Evolutionary conservation across 2,797 vertebrate genomes (phyloP), one percentile per base, ranked within the genome.

Genomic region (Myotis vivesi): DNA sequence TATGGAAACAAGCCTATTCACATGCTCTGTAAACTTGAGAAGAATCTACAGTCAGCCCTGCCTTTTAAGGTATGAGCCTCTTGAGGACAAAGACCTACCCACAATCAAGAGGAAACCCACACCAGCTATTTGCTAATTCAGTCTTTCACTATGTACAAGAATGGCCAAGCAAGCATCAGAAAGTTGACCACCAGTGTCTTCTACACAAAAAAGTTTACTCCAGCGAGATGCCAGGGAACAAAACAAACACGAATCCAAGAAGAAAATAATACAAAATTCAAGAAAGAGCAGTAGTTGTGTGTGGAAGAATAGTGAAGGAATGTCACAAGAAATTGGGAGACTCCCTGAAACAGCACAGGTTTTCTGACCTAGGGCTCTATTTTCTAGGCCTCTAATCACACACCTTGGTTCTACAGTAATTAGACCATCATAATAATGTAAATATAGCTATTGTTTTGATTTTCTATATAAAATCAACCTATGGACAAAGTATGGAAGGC

Each of bases 391-490:
- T 62, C 80, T 44, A 57, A 36, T n/a, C 9, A 55, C 19, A 66
- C 7, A 36, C 64, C 20, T n/a, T 20, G 49, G 30, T 12, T 93
- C 41, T 83, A 82, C 57, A 51, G 38, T 44, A 85, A 82, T 85
- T 12, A 94, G 3, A 86, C 5, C 88, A 57, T 16, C 44, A 53
- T 11, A 73, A 30, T 25, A 83, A 59, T 23, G 53, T 25, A 68
- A 77, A 38, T 16, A 84, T 6, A 89, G 46, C 59, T 89, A 53
- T 1, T 41, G 33, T 69, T 92, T 83, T 77, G 25, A 59, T 75
- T 59, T 95, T 82, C 85, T 80, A 41, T 22, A 62, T 68, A 66
- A 94, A 94, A 88, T 85, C 68, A 92, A 72, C 38, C 49, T 38
- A 41, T 1, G 38, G 66, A 55, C 59, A 87, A 85, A 85, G 36